phyloP scores from a whole-genome alignment of 2,797 vertebrate genomes.

The Sylvia borin region DNA sequence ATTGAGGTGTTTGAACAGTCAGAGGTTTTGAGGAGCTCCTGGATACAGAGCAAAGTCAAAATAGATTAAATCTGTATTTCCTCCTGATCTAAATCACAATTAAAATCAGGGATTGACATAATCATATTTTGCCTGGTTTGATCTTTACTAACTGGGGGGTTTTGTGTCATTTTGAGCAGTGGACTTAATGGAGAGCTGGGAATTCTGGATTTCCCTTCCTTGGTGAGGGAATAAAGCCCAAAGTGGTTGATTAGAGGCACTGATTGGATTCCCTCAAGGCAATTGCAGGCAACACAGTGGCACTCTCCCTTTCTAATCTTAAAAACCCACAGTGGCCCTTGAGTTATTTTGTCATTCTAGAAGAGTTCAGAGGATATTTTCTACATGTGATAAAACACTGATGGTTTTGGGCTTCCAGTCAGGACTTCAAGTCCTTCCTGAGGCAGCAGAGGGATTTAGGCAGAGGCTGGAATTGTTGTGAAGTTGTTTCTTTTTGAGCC shows the following conservation, averaged over 20 bases:
- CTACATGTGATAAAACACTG: background rate
- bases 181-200: background rate
- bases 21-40: background rate
- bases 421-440: background rate
- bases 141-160: background rate
- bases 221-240: background rate
- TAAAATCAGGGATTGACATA: background rate
- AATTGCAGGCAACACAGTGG: background rate
- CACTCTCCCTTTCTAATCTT: background rate
- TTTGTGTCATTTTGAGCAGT: background rate
- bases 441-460: background rate
- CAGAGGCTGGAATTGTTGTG: background rate
- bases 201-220: background rate
- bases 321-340: background rate
- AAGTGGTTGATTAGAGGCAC: background rate
- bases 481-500: background rate
- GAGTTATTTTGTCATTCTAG: rapidly evolving
- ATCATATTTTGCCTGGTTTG: background rate
- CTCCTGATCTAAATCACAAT: background rate
- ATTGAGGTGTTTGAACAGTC: background rate
- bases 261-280: background rate
- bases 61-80: background rate
- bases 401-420: background rate
- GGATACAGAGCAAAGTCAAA: background rate
- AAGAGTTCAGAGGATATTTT: background rate